phyloP scores from a whole-genome alignment of 2,888 invertebrate genomes.

The Catotricha subobsoleta region DNA sequence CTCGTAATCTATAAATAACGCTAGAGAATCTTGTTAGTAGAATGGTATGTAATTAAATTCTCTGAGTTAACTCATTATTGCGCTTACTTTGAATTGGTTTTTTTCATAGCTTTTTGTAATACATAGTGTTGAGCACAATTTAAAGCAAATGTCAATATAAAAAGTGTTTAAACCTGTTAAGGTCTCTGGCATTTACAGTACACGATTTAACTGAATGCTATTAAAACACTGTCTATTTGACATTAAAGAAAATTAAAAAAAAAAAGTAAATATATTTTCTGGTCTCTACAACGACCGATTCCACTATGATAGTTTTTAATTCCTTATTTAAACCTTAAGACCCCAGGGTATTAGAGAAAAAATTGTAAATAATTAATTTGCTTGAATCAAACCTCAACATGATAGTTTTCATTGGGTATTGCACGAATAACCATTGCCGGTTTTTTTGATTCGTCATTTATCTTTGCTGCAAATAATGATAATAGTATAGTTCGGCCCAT shows the following conservation, averaged over 20 bases:
- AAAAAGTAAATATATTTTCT: neutral
- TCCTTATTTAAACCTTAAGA: too few species aligned
- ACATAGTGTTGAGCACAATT: too few species aligned
- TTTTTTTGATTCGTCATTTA: conserved; percentile 4
- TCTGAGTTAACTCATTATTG: too few species aligned
- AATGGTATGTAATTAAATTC: too few species aligned
- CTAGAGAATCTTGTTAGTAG: too few species aligned
- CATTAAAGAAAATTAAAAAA: neutral
- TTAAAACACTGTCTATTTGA: neutral
- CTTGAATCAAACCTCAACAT: neutral
- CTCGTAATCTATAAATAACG: too few species aligned
- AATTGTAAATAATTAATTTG: neutral
- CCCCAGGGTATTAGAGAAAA: too few species aligned
- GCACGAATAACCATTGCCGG: neutral
- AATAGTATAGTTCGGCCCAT: neutral
- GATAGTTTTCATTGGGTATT: conserved; percentile 1
- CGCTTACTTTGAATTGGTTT: too few species aligned
- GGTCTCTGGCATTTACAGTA: too few species aligned
- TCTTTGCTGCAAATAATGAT: neutral
- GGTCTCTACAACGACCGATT: neutral
- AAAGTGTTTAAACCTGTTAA: too few species aligned
- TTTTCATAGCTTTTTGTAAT: too few species aligned
- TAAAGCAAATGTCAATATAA: too few species aligned
- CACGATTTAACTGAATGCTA: neutral
- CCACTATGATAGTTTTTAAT: neutral